These are phyloP conservation scores for Pterostichus madidus DNA, from an alignment of 2,888 invertebrate genomes.

Conservation along the genomic window DNA sequence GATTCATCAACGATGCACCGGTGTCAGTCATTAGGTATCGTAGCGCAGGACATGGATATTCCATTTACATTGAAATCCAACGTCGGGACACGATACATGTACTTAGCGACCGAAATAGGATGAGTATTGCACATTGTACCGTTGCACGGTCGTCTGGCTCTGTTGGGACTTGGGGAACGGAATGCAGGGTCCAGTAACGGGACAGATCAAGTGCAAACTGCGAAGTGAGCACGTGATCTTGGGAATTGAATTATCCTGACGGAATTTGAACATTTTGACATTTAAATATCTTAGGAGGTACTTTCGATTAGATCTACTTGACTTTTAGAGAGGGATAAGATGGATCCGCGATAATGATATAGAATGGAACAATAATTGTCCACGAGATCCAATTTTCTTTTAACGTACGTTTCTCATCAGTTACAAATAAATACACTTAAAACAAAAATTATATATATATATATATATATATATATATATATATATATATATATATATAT, in stretches of 20 bases:
- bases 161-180: neutral
- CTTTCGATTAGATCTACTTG: no score
- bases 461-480: no score
- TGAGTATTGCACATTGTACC: slow-evolving; percentile 43
- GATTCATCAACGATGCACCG: slow-evolving; percentile 53
- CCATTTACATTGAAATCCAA: slow-evolving; percentile 62
- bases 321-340: no score
- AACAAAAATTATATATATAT: no score
- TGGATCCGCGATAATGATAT: no score
- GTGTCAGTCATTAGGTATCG: slow-evolving; percentile 56
- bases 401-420: no score
- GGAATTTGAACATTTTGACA: neutral
- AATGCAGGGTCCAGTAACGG: slow-evolving; percentile 11
- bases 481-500: no score
- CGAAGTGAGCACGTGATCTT: slow-evolving; percentile 2
- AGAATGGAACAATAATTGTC: no score
- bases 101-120: slow-evolving; percentile 63
- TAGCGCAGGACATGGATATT: slow-evolving; percentile 54
- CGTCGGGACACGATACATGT: slow-evolving; percentile 55
- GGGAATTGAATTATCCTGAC: slow-evolving; percentile 11
- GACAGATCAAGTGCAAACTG: slow-evolving; percentile 11
- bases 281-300: neutral
- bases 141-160: slow-evolving; percentile 6
- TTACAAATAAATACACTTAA: no score
- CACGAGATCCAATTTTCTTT: no score